phyloP scores from a whole-genome alignment of 2,888 invertebrate genomes.

The Coelogynopora nodosa region DNA sequence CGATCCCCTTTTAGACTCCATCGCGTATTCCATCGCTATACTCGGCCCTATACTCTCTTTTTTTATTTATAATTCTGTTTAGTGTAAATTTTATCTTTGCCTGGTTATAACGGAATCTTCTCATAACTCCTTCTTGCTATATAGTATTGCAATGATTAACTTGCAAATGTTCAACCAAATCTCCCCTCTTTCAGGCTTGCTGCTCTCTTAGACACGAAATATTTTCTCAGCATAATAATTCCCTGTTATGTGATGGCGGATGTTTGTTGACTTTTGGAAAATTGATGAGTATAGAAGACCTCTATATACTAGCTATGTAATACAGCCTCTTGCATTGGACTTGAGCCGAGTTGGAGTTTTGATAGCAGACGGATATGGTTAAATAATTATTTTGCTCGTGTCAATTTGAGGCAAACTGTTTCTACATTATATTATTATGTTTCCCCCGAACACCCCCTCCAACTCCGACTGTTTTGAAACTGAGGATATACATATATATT shows the following conservation, averaged over 20 bases:
- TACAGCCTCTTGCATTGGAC: not conserved
- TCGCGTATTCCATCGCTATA: not conserved
- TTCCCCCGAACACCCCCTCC: not conserved
- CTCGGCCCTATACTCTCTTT: not conserved
- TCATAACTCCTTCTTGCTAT: not conserved
- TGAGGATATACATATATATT: too few species aligned
- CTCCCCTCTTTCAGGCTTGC: not conserved
- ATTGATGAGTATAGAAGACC: constrained; percentile 15
- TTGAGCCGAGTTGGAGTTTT: not conserved
- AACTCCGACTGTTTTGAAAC: too few species aligned
- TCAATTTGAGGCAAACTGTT: not conserved
- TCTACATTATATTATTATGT: not conserved
- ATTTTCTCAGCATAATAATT: constrained; percentile 14
- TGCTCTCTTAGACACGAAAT: constrained; percentile 11
- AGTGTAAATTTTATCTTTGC: constrained; percentile 23
- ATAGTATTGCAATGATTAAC: constrained; percentile 4
- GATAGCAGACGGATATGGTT: constrained; percentile 4
- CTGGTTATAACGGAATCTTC: not conserved
- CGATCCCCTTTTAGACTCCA: not conserved
- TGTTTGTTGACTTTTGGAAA: constrained; percentile 29
- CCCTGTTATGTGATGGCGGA: constrained; percentile 25
- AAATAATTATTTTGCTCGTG: constrained; percentile 10
- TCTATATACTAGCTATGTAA: not conserved
- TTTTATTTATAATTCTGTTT: constrained; percentile 30
- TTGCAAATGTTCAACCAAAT: not conserved